Conservation (phyloP, 2,888 invertebrate species). For the Rugalucina vietnamica region DNA sequence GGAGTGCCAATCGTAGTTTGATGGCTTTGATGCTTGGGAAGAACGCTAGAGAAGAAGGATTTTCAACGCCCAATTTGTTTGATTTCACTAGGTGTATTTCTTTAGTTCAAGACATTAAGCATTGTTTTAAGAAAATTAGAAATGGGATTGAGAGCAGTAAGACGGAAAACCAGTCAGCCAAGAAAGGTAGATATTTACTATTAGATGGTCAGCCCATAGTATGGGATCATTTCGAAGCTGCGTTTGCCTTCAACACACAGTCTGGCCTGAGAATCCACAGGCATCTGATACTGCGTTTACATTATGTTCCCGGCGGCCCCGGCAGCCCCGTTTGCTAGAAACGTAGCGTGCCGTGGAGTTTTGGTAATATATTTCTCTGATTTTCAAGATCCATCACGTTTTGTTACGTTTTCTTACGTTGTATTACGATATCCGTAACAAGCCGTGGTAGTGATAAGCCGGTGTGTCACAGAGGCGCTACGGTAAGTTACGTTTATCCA, state of each 20-base stretch:
- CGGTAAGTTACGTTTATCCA: too few species aligned
- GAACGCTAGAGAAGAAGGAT: constrained; percentile 19
- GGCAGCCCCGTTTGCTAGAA: too few species aligned
- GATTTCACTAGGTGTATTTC: constrained; percentile 5
- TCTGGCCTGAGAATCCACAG: constrained; percentile 41
- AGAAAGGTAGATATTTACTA: constrained; percentile 36
- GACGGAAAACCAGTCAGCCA: not conserved
- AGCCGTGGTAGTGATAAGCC: too few species aligned
- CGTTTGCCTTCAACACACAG: constrained; percentile 39
- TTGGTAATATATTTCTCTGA: too few species aligned
- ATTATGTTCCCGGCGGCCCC: too few species aligned
- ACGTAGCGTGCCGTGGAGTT: too few species aligned
- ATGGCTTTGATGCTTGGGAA: constrained; percentile 30
- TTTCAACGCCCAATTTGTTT: constrained; percentile 14
- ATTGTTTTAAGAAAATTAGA: constrained; percentile 44
- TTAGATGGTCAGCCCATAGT: constrained; percentile 28
- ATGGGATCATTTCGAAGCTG: constrained; percentile 49
- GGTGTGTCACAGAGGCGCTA: too few species aligned
- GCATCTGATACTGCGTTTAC: too few species aligned
- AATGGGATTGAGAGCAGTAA: constrained; percentile 49
- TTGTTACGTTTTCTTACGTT: too few species aligned
- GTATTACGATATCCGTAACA: too few species aligned
- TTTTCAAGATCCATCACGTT: too few species aligned
- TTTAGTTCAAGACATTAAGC: constrained; percentile 30
- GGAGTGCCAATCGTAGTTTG: constrained; percentile 52